Conservation (phyloP, 2,797 vertebrate species). For the Phrynocephalus vlangalii region DNA sequence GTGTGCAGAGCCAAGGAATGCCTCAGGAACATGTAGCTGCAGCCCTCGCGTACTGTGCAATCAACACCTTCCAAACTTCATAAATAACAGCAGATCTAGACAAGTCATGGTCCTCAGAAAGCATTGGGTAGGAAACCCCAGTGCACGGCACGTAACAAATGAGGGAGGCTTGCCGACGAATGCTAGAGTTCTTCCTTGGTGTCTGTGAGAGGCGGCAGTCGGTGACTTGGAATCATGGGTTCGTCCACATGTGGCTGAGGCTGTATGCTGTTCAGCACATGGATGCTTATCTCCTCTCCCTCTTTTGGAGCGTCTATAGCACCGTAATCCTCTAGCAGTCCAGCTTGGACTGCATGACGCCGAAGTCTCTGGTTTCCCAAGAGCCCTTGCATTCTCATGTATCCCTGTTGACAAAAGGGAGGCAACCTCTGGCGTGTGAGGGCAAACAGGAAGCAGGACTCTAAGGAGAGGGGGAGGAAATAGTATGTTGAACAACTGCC, state of each 20-base stretch:
- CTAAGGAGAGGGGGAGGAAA: slow-evolving; percentile 69
- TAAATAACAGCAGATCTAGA: slow-evolving; percentile 34
- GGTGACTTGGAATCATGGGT: neutral
- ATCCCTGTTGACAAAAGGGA: slow-evolving; percentile 89
- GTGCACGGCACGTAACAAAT: neutral
- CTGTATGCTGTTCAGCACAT: slow-evolving; percentile 60
- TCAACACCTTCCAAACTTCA: slow-evolving; percentile 10
- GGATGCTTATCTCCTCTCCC: neutral
- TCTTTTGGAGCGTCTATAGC: slow-evolving; percentile 25
- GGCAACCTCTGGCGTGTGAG: slow-evolving; percentile 88
- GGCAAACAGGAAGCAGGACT: slow-evolving; percentile 90
- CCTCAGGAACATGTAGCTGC: neutral
- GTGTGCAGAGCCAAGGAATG: neutral
- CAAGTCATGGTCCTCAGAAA: neutral
- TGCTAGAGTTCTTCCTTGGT: slow-evolving; percentile 84
- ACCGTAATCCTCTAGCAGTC: slow-evolving; percentile 65
- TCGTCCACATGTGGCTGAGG: slow-evolving; percentile 7
- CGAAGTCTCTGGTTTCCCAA: slow-evolving; percentile 68
- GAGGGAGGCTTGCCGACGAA: slow-evolving; percentile 37
- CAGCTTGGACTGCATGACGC: slow-evolving; percentile 67
- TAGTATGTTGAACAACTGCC: neutral
- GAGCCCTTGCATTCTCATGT: slow-evolving; percentile 84
- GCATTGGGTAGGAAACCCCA: neutral
- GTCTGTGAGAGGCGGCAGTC: slow-evolving; percentile 62
- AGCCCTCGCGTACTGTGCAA: neutral